phyloP scores from a whole-genome alignment of 2,888 invertebrate species.

The Arenicola marina region DNA sequence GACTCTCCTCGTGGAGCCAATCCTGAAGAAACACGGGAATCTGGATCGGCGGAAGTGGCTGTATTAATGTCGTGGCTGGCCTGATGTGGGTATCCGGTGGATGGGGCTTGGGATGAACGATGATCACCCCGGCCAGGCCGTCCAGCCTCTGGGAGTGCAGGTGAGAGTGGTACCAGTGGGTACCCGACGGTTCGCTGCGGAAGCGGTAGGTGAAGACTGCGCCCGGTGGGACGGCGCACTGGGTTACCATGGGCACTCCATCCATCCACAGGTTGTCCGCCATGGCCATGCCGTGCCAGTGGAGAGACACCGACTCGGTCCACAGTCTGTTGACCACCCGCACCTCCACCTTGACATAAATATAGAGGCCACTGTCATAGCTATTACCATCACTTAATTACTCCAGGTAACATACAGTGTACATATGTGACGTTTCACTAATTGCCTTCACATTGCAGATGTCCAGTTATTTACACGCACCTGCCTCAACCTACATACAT shows the following conservation, averaged over 20 bases:
- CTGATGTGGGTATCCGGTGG: not conserved
- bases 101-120: not conserved
- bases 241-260: constrained; percentile 42
- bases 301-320: constrained; percentile 39
- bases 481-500: too few species aligned
- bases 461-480: too few species aligned
- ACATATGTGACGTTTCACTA: too few species aligned
- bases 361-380: too few species aligned
- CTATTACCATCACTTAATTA: too few species aligned
- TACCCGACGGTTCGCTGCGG: constrained; percentile 37
- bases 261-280: constrained; percentile 43
- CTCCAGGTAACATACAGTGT: too few species aligned
- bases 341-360: constrained; percentile 53
- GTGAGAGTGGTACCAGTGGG: constrained; percentile 46
- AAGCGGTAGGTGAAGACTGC: constrained; percentile 46
- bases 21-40: not conserved
- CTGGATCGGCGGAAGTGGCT: not conserved
- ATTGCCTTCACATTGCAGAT: too few species aligned
- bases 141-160: constrained; percentile 42
- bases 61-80: too few species aligned
- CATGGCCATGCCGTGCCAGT: constrained; percentile 52
- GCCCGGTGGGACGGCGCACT: constrained; percentile 48
- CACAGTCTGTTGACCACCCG: constrained; percentile 34
- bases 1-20: not conserved
- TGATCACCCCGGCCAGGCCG: constrained; percentile 40